A percentile compares a stretch with the other conserved stretches of the same genome.
phyloP scores from a whole-genome alignment of 1,140 invertebrate genomes.

The Brachystomella parvula region DNA sequence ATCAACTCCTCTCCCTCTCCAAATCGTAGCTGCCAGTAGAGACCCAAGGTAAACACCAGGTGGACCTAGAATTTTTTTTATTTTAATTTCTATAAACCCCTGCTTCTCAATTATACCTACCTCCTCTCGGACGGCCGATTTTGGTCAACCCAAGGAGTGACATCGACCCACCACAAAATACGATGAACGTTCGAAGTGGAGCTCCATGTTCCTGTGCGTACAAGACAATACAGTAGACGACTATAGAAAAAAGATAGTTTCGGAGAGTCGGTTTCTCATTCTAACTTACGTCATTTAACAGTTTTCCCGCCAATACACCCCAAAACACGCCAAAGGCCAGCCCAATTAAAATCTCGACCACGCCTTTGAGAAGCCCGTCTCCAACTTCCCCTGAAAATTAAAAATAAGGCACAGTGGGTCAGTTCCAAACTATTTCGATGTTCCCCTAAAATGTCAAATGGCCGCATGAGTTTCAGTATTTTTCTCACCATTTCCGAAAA shows the following conservation, averaged over 20 bases:
- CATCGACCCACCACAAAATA: conserved; percentile 23
- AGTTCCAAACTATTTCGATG: background rate
- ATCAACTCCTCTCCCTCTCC: conserved; percentile 20
- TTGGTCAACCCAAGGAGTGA: conserved; percentile 27
- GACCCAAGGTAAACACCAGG: conserved; percentile 20
- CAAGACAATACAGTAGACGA: background rate
- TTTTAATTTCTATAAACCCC: background rate
- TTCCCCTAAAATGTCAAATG: background rate
- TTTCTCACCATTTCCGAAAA: conserved; percentile 23
- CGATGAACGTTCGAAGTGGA: conserved; percentile 17
- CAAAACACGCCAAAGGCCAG: conserved; percentile 28
- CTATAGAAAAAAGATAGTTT: background rate
- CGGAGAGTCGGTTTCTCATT: background rate
- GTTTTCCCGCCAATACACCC: conserved; percentile 21
- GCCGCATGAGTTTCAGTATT: background rate
- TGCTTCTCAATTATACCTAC: background rate
- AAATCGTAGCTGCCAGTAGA: conserved; percentile 21
- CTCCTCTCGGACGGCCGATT: conserved; percentile 30
- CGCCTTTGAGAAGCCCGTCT: conserved; percentile 19
- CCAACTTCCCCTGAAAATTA: conserved; percentile 9
- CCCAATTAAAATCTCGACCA: conserved; percentile 26
- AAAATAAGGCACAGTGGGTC: background rate
- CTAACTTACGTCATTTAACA: conserved; percentile 20
- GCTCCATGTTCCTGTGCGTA: conserved; percentile 1
- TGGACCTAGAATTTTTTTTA: conserved; percentile 10